Evolutionary conservation across 2,113 vertebrate species (phyloP), one percentile per base, ranked within the genome.

Genomic region (Poeciliopsis prolifica): DNA sequence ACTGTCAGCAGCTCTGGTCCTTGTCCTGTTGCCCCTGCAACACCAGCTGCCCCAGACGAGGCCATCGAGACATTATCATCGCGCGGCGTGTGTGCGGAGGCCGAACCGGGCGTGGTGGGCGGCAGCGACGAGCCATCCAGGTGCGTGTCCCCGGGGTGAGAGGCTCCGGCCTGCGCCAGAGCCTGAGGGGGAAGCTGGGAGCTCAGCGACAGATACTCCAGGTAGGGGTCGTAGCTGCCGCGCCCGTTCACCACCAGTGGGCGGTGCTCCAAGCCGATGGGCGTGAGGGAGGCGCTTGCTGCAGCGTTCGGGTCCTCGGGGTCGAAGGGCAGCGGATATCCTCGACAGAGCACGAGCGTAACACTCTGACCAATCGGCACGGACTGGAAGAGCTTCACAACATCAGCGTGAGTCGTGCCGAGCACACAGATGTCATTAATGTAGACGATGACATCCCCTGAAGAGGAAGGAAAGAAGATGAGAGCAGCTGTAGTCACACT

Each of bases 301-400:
- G 92, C 88, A 0, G 64, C 88, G 5, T 72, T 92, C 77, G 96
- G 96, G 90, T 99, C 98, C 95, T 99, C 98, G 1, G 98, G 98
- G 85, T 99, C 98, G 88, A 98, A 99, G 88, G 98, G 98, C 91
- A 99, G 94, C 75, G 97, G 96, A 88, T 99, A 99, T 87, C 98
- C 98, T 89, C 97, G 96, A 93, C 98, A 99, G 80, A 99, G 95
- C 90, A 99, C 98, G 58, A 99, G 93, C 90, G 96, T 98, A 88
- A 99, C 98, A 78, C 98, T 98, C 93, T 99, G 98, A 80, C 98
- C 97, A 72, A 99, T 99, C 44, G 97, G 98, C 78, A 99, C 97
- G 31, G 98, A 99, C 95, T 99, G 98, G 95, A 99, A 99, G 88
- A 99, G 96, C 94, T 99, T 99, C 93, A 99, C 98, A 82, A 99